A percentile compares a stretch with the other conserved stretches of the same genome.
These are phyloP conservation scores for Drosophila lacicola DNA, from an alignment of 2,888 invertebrate genomes.

Conservation along the genomic window DNA sequence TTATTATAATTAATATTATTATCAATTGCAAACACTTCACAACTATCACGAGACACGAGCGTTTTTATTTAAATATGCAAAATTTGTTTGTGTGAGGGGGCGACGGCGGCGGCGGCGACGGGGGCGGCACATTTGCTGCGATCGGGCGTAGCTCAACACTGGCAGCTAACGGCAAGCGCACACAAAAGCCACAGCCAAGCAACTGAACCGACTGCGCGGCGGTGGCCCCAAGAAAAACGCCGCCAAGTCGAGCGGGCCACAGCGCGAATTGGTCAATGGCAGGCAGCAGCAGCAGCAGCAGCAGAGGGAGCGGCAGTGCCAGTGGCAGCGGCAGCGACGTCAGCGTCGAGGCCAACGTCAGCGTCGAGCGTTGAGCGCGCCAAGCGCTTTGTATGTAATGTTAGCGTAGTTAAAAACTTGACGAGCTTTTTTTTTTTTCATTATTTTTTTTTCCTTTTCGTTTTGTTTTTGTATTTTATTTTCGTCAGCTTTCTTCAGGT, in stretches of 20 bases:
- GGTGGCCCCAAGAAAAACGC: constrained; percentile 56
- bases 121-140: constrained; percentile 23
- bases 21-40: constrained; percentile 68
- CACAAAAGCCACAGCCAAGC: constrained; percentile 68
- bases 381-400: constrained; percentile 44
- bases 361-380: constrained; percentile 18
- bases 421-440: constrained; percentile 45
- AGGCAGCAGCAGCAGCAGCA: constrained; percentile 15
- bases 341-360: constrained; percentile 31
- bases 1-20: constrained; percentile 35
- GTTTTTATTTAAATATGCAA: constrained; percentile 7
- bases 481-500: constrained; percentile 69
- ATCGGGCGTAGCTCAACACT: constrained; percentile 49
- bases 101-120: background rate
- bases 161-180: constrained; percentile 67
- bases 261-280: constrained; percentile 65
- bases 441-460: background rate
- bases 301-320: constrained; percentile 1
- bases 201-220: constrained; percentile 62
- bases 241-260: constrained; percentile 54
- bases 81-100: constrained; percentile 2
- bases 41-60: constrained; percentile 60
- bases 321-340: constrained; percentile 5
- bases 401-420: constrained; percentile 67
- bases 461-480: constrained; percentile 9